Evolutionary conservation across 2,888 invertebrate species (phyloP).

Genomic region (Cheiracanthium punctorium): DNA sequence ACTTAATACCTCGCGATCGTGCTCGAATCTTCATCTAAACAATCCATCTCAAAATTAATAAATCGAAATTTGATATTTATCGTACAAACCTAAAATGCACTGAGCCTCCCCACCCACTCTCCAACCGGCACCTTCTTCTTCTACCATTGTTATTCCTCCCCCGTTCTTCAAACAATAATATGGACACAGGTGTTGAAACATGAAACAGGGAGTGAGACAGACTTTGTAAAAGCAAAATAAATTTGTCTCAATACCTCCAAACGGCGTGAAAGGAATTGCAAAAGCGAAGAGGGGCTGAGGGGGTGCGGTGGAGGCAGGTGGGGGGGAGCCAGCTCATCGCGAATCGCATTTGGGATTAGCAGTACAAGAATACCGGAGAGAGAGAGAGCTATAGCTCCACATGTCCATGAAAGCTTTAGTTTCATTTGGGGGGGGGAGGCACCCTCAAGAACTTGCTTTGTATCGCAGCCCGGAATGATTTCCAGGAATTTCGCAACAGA

Average conservation of each 20-base stretch:
- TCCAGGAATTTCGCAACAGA: background rate
- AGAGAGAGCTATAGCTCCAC: no score
- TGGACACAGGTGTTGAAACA: background rate
- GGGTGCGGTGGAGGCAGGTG: background rate
- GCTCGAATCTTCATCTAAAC: no score
- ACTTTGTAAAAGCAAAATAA: background rate
- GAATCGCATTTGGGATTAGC: background rate
- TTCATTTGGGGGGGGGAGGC: background rate
- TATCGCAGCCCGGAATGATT: background rate
- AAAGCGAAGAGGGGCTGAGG: background rate
- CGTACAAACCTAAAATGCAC: background rate
- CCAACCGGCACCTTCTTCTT: background rate
- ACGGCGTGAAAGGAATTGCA: background rate
- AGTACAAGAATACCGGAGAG: background rate
- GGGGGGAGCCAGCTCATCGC: no score
- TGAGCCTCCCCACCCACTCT: no score
- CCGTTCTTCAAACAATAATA: background rate
- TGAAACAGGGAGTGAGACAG: constrained; percentile 1
- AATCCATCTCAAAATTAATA: no score
- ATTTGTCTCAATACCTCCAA: background rate
- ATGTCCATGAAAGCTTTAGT: background rate
- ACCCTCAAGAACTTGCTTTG: background rate
- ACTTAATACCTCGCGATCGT: no score
- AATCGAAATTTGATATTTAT: background rate
- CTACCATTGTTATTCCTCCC: background rate